Conservation (phyloP, 1,140 invertebrate genomes). For the Brachionus asplanchnoidis region DNA sequence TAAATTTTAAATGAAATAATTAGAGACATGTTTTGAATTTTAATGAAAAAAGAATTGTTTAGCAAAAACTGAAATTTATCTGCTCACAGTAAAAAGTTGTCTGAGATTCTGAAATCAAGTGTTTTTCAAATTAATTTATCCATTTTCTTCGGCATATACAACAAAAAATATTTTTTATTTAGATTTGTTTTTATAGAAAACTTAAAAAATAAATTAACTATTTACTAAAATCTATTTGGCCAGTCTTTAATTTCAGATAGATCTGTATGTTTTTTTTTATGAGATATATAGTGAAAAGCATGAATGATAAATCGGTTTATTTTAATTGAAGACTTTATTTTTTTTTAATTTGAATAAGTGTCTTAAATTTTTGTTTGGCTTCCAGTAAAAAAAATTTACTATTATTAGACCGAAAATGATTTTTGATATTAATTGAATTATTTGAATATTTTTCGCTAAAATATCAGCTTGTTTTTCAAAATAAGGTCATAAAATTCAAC, state of each 20-base stretch:
- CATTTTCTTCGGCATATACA: background rate
- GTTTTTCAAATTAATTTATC: background rate
- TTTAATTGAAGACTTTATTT: background rate
- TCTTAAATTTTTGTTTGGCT: background rate
- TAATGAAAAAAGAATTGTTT: background rate
- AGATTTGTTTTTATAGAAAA: background rate
- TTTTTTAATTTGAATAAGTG: background rate
- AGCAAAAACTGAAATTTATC: background rate
- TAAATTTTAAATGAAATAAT: background rate
- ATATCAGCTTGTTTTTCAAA: background rate
- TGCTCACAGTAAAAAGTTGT: background rate
- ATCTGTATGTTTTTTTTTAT: background rate
- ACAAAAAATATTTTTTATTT: background rate
- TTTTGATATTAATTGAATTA: background rate
- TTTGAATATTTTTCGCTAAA: too few relatives aligned
- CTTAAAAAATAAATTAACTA: background rate
- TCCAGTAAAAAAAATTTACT: background rate
- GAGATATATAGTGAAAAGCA: background rate
- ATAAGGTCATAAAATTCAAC: background rate
- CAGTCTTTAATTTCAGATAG: too few relatives aligned
- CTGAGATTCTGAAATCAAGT: background rate
- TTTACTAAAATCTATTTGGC: background rate
- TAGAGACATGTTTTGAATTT: background rate
- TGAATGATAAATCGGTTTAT: background rate
- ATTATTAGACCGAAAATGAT: background rate